Percentiles rank a stretch among this genome's conserved stretches.
Evolutionary conservation across 2,113 vertebrate species (phyloP).

Genomic region (Ceratotherium simum): DNA sequence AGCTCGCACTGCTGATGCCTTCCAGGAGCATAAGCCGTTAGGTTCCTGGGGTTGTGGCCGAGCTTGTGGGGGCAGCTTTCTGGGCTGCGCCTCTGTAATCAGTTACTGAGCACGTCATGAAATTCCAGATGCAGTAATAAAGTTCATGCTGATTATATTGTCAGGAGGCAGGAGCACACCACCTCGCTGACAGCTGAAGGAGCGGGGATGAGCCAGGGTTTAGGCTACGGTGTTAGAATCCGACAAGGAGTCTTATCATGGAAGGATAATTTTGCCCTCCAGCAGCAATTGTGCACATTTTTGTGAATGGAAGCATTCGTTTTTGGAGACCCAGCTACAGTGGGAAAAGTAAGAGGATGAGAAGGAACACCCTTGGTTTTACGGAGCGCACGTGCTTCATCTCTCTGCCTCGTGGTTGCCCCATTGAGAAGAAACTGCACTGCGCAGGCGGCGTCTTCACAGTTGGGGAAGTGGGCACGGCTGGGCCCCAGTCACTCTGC

Average conservation of each 20-base stretch:
- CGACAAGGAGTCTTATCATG: slow-evolving; percentile 72
- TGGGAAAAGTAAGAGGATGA: background rate
- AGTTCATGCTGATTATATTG: slow-evolving; percentile 72
- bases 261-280: slow-evolving; percentile 66
- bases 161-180: slow-evolving; percentile 56
- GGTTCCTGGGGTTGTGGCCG: slow-evolving; percentile 81
- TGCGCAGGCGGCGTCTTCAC: background rate
- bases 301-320: background rate
- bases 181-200: background rate
- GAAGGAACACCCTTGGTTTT: background rate
- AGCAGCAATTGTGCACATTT: slow-evolving; percentile 56
- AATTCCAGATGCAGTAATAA: slow-evolving; percentile 83
- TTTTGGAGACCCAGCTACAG: background rate
- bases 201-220: background rate
- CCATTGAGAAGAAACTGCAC: fast-evolving
- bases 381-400: background rate
- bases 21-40: slow-evolving; percentile 86
- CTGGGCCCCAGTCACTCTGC: background rate
- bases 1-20: slow-evolving; percentile 86
- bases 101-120: slow-evolving; percentile 80
- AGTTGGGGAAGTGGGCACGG: background rate
- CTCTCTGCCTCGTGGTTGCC: background rate
- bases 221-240: slow-evolving; percentile 2
- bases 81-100: slow-evolving; percentile 68
- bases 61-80: slow-evolving; percentile 73